Evolutionary conservation across 1,140 invertebrate genomes (phyloP), one percentile per base, ranked within the genome.

Genomic region (Brachionus rubens): DNA sequence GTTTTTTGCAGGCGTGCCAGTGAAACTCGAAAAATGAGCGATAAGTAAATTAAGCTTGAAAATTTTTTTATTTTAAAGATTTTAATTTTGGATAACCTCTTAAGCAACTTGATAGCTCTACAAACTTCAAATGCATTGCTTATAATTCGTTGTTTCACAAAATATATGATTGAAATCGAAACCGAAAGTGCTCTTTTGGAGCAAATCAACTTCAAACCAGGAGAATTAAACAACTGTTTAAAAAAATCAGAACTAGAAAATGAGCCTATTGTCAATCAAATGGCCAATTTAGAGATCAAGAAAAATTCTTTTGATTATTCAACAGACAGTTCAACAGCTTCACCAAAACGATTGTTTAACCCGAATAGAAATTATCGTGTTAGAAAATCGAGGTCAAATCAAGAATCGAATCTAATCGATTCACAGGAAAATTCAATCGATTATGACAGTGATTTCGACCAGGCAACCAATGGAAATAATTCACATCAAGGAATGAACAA

Each of bases 61-160:
- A 41, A 36, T 56, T 75, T 50, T 12, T 41, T 41, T 41, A 14
- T n/a, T 14, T 1, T 26, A 24, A 52, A 47, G 10, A 16, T 54
- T 67, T 79, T 28, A 77, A 78, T 78, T 76, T 77, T 76, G 56
- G 78, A 0, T 30, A 0, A 26, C 3, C 30, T 77, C 88, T 89
- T 68, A 84, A 96, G 92, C 83, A 91, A 91, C 78, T 89, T 95
- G 84, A 90, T 94, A 79, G 90, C 91, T 52, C 98, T 94, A 93
- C 94, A 97, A 84, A 90, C 92, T 0, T 93, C 92, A 82, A 98
- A 98, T 86, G 91, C 92, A 0, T 83, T 98, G 33, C 95, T 96
- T 81, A 90, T 96, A 19, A 89, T 97, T 76, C 88, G 94, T 78
- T 30, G 78, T 81, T 40, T 68, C 76, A 54, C 79, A 72, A 43